Base-by-base conservation (phyloP, 1,140 invertebrate species). In the Campoletis sonorensis region DNA sequence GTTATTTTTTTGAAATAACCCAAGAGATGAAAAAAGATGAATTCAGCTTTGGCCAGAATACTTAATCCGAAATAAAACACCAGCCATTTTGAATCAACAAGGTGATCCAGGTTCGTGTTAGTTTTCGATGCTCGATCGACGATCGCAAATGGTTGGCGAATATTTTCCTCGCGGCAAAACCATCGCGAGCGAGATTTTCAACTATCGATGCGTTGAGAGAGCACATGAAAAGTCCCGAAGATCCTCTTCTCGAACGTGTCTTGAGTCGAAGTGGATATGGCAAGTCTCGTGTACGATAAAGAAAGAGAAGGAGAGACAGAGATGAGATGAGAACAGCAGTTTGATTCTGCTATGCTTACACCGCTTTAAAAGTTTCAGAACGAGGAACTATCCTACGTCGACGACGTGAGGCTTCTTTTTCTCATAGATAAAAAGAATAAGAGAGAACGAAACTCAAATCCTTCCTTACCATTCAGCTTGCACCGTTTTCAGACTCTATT, bases 361-460 rank as follows among this genome's bases (percentile, higher is more conserved):
- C 70, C 37, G 64, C 67, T 79, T 79, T 79, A 79, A 79, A 79
- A 79, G 61, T 67, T 79, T 79, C 61, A 45, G 18, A 77, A 33
- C 26, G 58, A n/a, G 49, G 26, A 51, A 75, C 23, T 70, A 70
- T 70, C 26, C 67, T 21, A 33, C 67, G 30, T 77, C 75, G 51
- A 30, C 75, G 51, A 77, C n/a, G 49, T 49, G 40, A 21, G 18
- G 21, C 16, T 51, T 30, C 21, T 49, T 72, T 67, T 67, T 70
- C 30, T 70, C 18, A n/a, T 23, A 49, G 33, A 33, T 10, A 45
- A 11, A 45, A 45, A 45, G 40, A 45, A 11, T 10, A 45, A 45
- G 40, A 45, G 40, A 45, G 40, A n/a, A n/a, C 40, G 75, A 61
- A 70, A 30, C 67, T 70, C 67, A 70, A 70, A 70, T 70, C 67